These are phyloP conservation scores for Helogale parvula DNA, from an alignment of 2,113 vertebrate species.

Conservation along the genomic window DNA sequence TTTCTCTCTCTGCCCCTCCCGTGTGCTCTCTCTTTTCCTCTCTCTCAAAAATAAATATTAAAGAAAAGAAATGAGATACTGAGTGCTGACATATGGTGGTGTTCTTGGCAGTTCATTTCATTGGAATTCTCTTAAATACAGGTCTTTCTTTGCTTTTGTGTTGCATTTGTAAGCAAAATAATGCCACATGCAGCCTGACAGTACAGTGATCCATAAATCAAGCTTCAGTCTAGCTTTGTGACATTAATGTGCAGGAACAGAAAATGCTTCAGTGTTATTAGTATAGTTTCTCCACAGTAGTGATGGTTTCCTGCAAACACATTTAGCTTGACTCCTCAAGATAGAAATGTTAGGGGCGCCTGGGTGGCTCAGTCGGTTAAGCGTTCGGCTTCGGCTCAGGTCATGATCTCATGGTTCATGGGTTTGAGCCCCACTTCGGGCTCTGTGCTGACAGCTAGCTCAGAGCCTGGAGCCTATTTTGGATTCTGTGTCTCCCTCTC, in stretches of 20 bases:
- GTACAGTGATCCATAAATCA: neutral
- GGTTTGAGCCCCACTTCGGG: too few relatives aligned
- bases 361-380: too few relatives aligned
- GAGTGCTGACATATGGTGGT: neutral
- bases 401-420: too few relatives aligned
- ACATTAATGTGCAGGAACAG: neutral
- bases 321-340: neutral
- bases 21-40: too few relatives aligned
- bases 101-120: neutral
- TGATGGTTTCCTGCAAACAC: neutral
- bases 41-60: too few relatives aligned
- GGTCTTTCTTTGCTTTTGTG: slow-evolving; percentile 6
- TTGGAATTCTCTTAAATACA: neutral
- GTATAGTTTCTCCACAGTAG: neutral
- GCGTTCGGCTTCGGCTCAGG: too few relatives aligned
- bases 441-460: too few relatives aligned
- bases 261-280: neutral
- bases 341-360: neutral
- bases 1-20: too few relatives aligned
- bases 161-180: neutral
- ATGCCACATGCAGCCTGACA: neutral
- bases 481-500: too few relatives aligned
- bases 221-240: neutral
- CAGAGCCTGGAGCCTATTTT: too few relatives aligned
- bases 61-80: too few relatives aligned